These are phyloP conservation scores for Panagrolaimus sp. DNA, from an alignment of 1,140 invertebrate genomes.

Conservation along the genomic window DNA sequence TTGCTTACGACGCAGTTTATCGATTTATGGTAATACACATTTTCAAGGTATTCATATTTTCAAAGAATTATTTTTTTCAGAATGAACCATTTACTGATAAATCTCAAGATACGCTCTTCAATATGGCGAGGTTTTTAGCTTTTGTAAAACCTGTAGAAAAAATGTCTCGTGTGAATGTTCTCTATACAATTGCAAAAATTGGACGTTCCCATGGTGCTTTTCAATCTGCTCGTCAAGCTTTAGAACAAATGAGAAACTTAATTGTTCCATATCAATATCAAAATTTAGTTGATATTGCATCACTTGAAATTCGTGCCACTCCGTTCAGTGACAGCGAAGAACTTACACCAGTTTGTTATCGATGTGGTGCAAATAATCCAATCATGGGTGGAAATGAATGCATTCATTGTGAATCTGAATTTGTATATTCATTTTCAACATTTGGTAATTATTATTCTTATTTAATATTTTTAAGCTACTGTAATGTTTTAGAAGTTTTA, in stretches of 20 bases:
- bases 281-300: slow-evolving; percentile 66
- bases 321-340: slow-evolving; percentile 85
- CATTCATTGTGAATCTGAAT: slow-evolving; percentile 79
- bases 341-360: slow-evolving; percentile 84
- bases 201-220: slow-evolving; percentile 80
- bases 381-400: slow-evolving; percentile 72
- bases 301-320: slow-evolving; percentile 70
- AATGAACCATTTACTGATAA: slow-evolving; percentile 92
- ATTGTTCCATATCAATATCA: slow-evolving; percentile 72
- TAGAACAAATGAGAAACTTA: slow-evolving; percentile 74
- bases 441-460: slow-evolving; percentile 70
- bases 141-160: slow-evolving; percentile 63
- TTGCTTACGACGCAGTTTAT: slow-evolving; percentile 88
- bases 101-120: slow-evolving; percentile 85
- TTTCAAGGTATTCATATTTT: slow-evolving; percentile 3
- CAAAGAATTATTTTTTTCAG: slow-evolving; percentile 60
- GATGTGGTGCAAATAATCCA: slow-evolving; percentile 84
- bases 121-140: slow-evolving; percentile 79
- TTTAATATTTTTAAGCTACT: slow-evolving; percentile 17
- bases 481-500: slow-evolving; percentile 73
- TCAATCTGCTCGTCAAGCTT: slow-evolving; percentile 81
- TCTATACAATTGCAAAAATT: slow-evolving; percentile 61
- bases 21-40: slow-evolving; percentile 71
- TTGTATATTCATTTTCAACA: slow-evolving; percentile 85
- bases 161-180: slow-evolving; percentile 80